Evolutionary conservation across 1,140 invertebrate genomes (phyloP).

Genomic region (Frieseomelitta varia): DNA sequence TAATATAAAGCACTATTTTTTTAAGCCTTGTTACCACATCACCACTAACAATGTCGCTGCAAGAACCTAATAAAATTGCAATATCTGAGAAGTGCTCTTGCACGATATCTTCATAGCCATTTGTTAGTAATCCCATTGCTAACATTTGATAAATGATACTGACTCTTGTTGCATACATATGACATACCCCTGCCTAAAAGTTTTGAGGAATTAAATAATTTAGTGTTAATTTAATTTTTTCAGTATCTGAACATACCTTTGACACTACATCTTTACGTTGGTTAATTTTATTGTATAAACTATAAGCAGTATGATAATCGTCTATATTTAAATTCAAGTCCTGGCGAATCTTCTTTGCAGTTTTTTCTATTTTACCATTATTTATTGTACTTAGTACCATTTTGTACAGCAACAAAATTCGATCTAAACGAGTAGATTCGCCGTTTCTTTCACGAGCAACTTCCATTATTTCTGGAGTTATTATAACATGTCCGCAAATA

Average conservation of each 20-base stretch:
- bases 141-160: conserved; percentile 83
- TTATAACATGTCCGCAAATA: conserved; percentile 84
- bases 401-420: background rate
- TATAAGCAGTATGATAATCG: conserved; percentile 57
- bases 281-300: conserved; percentile 75
- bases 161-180: conserved; percentile 76
- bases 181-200: conserved; percentile 66
- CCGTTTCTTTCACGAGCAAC: conserved; percentile 80
- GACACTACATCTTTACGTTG: conserved; percentile 28
- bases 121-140: conserved; percentile 81
- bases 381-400: conserved; percentile 50
- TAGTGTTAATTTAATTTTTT: background rate
- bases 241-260: background rate
- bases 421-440: background rate
- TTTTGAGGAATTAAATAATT: background rate
- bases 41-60: conserved; percentile 86
- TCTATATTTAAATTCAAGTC: conserved; percentile 70
- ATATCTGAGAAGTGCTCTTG: conserved; percentile 85
- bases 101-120: conserved; percentile 82
- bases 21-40: conserved; percentile 84
- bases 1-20: conserved; percentile 83
- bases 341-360: conserved; percentile 66
- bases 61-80: conserved; percentile 85
- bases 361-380: conserved; percentile 64
- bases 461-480: conserved; percentile 81